Conservation (phyloP, 1,140 invertebrate species). For the Stegodyphus mimosarum region DNA sequence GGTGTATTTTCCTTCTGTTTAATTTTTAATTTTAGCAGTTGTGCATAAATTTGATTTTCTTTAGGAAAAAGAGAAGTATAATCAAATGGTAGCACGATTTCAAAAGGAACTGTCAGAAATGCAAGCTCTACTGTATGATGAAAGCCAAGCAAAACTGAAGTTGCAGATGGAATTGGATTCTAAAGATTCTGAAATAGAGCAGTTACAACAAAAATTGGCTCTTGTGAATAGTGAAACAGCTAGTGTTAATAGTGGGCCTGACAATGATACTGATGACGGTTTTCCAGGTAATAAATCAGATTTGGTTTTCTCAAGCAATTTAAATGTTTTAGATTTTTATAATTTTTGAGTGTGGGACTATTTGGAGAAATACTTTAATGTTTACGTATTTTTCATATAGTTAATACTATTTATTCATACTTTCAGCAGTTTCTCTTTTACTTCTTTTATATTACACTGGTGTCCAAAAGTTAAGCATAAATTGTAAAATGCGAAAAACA, state of each 20-base stretch:
- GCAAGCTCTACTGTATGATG: constrained; percentile 77
- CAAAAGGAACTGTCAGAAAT: constrained; percentile 88
- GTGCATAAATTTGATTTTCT: neutral
- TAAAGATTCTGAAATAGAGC: constrained; percentile 95
- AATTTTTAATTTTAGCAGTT: too few relatives aligned
- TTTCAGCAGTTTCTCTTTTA: constrained; percentile 9
- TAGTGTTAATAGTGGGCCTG: constrained; percentile 88
- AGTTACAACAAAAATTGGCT: constrained; percentile 80
- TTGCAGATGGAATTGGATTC: constrained; percentile 96
- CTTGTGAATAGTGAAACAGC: constrained; percentile 87
- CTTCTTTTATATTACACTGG: constrained; percentile 18
- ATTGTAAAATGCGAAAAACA: too few relatives aligned
- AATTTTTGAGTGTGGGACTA: too few relatives aligned
- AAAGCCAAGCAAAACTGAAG: constrained; percentile 78
- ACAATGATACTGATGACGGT: constrained; percentile 78
- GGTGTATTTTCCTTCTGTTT: too few relatives aligned
- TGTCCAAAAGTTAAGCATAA: too few relatives aligned
- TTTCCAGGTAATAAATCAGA: constrained; percentile 52
- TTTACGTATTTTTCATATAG: too few relatives aligned
- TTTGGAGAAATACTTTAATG: too few relatives aligned
- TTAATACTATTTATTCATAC: neutral
- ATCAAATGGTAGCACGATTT: constrained; percentile 83
- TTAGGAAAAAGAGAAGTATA: constrained; percentile 90
- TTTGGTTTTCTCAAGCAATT: neutral
- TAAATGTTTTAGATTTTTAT: neutral